Evolutionary conservation across 2,888 invertebrate species (phyloP).

Genomic region (Zeuzera pyrina): DNA sequence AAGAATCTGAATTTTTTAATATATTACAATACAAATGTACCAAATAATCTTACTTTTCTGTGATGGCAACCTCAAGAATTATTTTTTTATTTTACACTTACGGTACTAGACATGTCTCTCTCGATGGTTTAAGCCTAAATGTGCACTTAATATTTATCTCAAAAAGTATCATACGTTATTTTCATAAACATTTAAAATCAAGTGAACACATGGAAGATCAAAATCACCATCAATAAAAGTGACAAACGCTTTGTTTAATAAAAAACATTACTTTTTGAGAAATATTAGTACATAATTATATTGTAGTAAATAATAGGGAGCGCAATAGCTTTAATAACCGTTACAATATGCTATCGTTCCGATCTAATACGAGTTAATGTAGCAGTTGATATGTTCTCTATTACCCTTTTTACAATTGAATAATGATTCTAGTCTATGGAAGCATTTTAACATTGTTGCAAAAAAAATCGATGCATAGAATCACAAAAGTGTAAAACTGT

Average conservation of each 20-base stretch:
- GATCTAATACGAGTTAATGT: constrained; percentile 28
- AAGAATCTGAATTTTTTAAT: constrained; percentile 1
- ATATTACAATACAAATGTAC: no score
- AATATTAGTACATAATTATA: no score
- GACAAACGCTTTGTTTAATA: no score
- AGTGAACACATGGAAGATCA: no score
- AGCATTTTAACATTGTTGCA: no score
- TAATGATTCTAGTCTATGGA: no score
- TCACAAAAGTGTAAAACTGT: no score
- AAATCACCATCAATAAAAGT: no score
- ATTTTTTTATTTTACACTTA: constrained; percentile 41
- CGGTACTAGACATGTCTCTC: constrained; percentile 57
- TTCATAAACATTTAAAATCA: not conserved
- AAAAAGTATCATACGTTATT: constrained; percentile 9
- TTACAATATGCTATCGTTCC: constrained; percentile 43
- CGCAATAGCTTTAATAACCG: constrained; percentile 31
- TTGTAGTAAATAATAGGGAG: no score
- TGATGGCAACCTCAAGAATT: constrained; percentile 47
- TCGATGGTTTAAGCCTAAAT: constrained; percentile 46
- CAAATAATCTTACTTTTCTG: constrained; percentile 17
- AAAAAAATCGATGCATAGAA: no score
- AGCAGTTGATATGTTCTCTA: constrained; percentile 51
- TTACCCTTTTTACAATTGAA: no score
- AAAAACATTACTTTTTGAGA: no score
- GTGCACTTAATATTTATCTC: constrained; percentile 18